Evolutionary conservation across 1,140 invertebrate genomes (phyloP).

Genomic region (Cotesia chilonis): DNA sequence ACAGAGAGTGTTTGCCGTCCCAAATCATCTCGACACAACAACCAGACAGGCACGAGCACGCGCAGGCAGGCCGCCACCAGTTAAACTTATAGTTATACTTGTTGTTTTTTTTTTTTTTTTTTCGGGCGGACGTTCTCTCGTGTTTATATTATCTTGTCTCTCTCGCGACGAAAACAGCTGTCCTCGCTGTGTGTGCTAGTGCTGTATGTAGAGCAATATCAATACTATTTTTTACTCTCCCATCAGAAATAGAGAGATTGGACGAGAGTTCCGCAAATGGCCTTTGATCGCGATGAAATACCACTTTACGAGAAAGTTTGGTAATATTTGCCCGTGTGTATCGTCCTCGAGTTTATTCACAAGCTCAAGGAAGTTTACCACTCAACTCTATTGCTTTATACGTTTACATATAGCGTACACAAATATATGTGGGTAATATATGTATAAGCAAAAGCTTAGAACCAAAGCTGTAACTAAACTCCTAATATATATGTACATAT

Average conservation of each 20-base stretch:
- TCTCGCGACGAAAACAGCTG: slow-evolving; percentile 32
- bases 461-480: neutral
- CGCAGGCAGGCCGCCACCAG: slow-evolving; percentile 34
- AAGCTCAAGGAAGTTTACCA: too few species aligned
- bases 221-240: slow-evolving; percentile 18
- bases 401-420: neutral
- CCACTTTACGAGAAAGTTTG: slow-evolving; percentile 24
- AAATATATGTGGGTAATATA: too few species aligned
- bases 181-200: slow-evolving; percentile 31
- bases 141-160: neutral
- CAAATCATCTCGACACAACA: slow-evolving; percentile 32
- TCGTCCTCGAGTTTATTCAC: slow-evolving; percentile 13
- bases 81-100: slow-evolving; percentile 21
- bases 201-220: slow-evolving; percentile 14
- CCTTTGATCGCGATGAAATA: slow-evolving; percentile 35
- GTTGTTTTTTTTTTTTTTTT: slow-evolving; percentile 15
- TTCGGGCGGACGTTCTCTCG: too few species aligned
- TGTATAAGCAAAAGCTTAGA: neutral
- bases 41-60: slow-evolving; percentile 25
- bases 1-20: slow-evolving; percentile 37
- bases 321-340: slow-evolving; percentile 28
- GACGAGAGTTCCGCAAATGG: neutral
- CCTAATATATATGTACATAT: neutral
- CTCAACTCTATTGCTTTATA: neutral
- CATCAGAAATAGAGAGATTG: neutral